Base-by-base conservation (phyloP, 2,113 vertebrate genomes). In the Cavia aperea region DNA sequence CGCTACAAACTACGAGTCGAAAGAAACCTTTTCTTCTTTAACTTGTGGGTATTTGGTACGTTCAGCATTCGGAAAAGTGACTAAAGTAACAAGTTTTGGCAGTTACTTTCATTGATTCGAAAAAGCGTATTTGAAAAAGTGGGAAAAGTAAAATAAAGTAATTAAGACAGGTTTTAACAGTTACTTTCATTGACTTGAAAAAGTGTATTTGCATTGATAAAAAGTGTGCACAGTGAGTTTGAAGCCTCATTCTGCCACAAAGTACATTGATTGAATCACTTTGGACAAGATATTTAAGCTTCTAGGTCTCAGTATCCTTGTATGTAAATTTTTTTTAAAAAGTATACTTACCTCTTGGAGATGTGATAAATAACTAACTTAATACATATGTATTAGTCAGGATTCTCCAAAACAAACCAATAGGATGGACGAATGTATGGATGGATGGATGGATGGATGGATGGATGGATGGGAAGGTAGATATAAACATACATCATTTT, bases 121-220 rank as follows among this genome's bases (percentile, higher is more conserved):
- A 39, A 39, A 82, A 56, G 31, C 43, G 29, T 89, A 77, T 93
- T 85, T 83, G 31, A 39, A 39, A 39, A 39, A 39, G 39, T 39
- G 39, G 39, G 39, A 39, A 39, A 39, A 39, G 39, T 39, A 39
- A 39, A 39, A 39, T 39, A 39, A 39, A 39, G 39, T 39, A 39
- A 83, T 5, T 51, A 51, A 43, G n/a, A 43, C 70, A 43, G 9
- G 39, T 39, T 43, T 73, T 66, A 5, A 56, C 91, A 81, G 31
- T 68, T 62, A 31, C 7, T 65, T 91, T 92, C 23, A 65, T 33
- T 82, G 36, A 88, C 49, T 54, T 49, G 24, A 72, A 83, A 62
- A 83, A 56, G 33, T 51, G 24, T 90, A 77, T 93, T 85, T 83
- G 33, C 46, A 81, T 54, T 90, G 65, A 36, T 84, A 91, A 92